Percentiles rank a stretch among this genome's conserved stretches.
Evolutionary conservation across 2,113 vertebrate genomes (phyloP).

Genomic region (Picathartes gymnocephalus): DNA sequence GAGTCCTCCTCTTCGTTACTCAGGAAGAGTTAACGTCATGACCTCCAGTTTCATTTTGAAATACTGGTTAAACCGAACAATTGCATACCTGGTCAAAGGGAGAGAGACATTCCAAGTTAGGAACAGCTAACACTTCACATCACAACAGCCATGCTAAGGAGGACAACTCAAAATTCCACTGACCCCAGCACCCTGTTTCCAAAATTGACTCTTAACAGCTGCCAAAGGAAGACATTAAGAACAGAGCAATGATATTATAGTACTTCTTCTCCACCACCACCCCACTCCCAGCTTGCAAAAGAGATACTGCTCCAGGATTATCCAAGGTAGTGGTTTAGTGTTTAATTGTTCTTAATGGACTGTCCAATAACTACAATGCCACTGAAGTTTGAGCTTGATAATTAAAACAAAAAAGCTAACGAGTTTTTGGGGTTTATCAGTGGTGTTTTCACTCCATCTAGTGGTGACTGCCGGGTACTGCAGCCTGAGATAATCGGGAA

Average conservation of each 20-base stretch:
- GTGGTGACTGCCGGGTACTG: neutral
- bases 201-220: neutral
- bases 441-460: constrained; percentile 43
- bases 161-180: neutral
- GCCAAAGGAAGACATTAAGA: neutral
- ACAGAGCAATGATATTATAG: neutral
- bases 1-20: constrained; percentile 72
- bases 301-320: neutral
- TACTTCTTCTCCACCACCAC: too few species aligned
- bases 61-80: constrained; percentile 95
- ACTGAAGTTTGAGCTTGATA: neutral
- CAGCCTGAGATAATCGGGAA: neutral
- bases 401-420: neutral
- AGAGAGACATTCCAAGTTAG: neutral
- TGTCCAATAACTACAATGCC: neutral
- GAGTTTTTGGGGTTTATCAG: neutral
- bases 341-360: neutral
- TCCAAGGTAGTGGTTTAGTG: neutral
- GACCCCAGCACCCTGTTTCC: neutral
- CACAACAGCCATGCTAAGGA: neutral
- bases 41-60: constrained; percentile 95
- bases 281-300: neutral
- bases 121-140: neutral
- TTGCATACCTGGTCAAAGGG: constrained; percentile 82
- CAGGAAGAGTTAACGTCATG: constrained; percentile 80